Evolutionary conservation across 2,888 invertebrate species (phyloP).

Genomic region (Eupithecia exiguata): DNA sequence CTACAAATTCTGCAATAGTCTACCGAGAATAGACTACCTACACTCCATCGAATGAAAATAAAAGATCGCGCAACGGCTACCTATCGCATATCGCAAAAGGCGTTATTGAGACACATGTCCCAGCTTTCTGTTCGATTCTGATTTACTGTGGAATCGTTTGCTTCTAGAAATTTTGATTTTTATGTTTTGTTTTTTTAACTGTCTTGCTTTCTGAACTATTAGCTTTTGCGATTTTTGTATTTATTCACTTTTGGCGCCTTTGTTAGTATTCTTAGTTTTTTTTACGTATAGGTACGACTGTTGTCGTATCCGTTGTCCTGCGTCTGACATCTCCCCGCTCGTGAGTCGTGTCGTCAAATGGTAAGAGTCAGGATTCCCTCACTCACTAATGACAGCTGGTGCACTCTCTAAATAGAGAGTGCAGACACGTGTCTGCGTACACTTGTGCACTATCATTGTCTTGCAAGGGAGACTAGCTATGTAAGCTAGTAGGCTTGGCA

Average conservation of each 20-base stretch:
- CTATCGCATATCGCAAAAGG: conserved; percentile 44
- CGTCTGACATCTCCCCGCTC: background rate
- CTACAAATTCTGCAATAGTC: conserved; percentile 35
- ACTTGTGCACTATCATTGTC: background rate
- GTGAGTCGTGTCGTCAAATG: background rate
- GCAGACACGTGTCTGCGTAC: background rate
- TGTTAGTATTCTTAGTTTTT: too few species aligned
- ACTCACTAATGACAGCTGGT: too few species aligned
- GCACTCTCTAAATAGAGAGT: background rate
- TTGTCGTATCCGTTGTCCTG: background rate
- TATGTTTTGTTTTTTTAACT: conserved; percentile 2
- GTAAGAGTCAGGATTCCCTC: background rate
- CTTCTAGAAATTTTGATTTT: conserved; percentile 25
- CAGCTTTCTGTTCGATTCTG: conserved; percentile 44
- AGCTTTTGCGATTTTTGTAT: background rate
- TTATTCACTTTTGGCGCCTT: background rate
- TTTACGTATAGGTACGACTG: background rate
- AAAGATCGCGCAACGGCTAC: conserved; percentile 41
- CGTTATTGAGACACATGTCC: conserved; percentile 48
- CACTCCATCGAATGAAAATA: conserved; percentile 45
- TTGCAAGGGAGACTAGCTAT: too few species aligned
- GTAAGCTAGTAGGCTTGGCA: too few species aligned
- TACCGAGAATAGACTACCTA: conserved; percentile 39
- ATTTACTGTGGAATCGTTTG: conserved; percentile 36
- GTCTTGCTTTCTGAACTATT: background rate